These are phyloP conservation scores for Scaptodrosophila lebanonensis DNA, from an alignment of 1,140 invertebrate species.

Conservation along the genomic window DNA sequence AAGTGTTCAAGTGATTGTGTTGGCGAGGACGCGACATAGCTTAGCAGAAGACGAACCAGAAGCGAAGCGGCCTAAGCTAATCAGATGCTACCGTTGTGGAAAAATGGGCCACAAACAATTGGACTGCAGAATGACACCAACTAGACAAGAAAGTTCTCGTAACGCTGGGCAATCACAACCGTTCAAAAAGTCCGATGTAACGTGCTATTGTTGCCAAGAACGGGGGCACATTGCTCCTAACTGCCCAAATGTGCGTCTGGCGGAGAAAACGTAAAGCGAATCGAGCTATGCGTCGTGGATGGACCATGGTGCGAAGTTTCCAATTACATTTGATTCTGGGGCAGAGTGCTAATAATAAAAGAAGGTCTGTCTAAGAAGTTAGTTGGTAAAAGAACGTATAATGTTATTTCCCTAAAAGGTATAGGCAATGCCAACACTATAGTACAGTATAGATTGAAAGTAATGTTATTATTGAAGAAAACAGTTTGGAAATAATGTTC, in stretches of 20 bases:
- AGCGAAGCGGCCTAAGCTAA: background rate
- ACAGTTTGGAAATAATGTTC: background rate
- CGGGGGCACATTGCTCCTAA: background rate
- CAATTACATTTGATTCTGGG: constrained; percentile 8
- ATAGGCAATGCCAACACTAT: background rate
- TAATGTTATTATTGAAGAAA: constrained; percentile 7
- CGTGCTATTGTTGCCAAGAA: constrained; percentile 7
- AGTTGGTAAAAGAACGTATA: background rate
- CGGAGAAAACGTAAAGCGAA: constrained; percentile 2
- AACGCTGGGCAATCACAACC: no score
- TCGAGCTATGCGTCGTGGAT: constrained; percentile 3
- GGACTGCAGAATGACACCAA: no score
- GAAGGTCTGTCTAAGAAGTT: no score
- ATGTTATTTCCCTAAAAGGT: constrained; percentile 1
- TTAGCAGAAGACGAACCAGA: background rate
- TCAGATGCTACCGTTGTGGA: background rate
- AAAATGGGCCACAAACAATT: background rate
- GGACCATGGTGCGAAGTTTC: constrained; percentile 13
- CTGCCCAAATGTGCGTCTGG: constrained; percentile 1
- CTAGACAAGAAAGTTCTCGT: no score
- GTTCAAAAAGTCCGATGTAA: no score
- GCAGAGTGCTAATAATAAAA: no score
- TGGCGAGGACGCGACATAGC: background rate
- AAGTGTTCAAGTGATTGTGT: background rate
- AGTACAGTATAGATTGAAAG: constrained; percentile 5